Evolutionary conservation across 2,797 vertebrate genomes (phyloP).

Genomic region (Nannoperca australis): DNA sequence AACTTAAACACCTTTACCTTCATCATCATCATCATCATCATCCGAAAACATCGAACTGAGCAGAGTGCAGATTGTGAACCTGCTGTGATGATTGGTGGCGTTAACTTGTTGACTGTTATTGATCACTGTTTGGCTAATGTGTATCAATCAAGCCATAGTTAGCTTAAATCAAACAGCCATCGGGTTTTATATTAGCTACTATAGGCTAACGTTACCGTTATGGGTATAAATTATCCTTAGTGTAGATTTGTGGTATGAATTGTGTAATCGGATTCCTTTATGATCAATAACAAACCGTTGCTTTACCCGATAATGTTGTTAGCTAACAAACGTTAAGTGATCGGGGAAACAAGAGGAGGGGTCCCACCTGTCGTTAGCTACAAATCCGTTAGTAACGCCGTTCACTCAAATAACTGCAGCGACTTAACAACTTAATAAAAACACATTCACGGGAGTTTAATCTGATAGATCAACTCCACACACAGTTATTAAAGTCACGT

Average conservation of each 20-base stretch:
- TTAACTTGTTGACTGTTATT: too few relatives aligned
- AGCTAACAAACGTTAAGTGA: background rate
- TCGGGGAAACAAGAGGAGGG: background rate
- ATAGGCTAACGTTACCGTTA: background rate
- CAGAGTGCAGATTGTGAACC: background rate
- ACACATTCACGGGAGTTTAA: background rate
- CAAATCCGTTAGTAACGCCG: too few relatives aligned
- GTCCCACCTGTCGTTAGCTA: slow-evolving; percentile 47
- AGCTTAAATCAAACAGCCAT: background rate
- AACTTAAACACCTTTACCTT: background rate
- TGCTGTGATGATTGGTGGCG: background rate
- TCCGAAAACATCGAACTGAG: background rate
- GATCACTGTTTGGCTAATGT: background rate
- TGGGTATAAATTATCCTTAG: rapidly evolving
- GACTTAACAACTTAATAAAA: background rate
- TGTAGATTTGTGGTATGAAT: background rate
- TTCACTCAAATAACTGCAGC: background rate
- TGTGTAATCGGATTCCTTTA: background rate
- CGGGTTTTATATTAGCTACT: background rate
- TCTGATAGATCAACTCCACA: background rate
- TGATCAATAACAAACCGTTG: background rate
- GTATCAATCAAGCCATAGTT: background rate
- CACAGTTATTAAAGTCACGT: background rate
- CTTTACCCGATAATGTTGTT: background rate
- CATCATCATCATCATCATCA: background rate